Base-by-base conservation (phyloP, 2,797 vertebrate genomes). In the Lepus oiostolus region DNA sequence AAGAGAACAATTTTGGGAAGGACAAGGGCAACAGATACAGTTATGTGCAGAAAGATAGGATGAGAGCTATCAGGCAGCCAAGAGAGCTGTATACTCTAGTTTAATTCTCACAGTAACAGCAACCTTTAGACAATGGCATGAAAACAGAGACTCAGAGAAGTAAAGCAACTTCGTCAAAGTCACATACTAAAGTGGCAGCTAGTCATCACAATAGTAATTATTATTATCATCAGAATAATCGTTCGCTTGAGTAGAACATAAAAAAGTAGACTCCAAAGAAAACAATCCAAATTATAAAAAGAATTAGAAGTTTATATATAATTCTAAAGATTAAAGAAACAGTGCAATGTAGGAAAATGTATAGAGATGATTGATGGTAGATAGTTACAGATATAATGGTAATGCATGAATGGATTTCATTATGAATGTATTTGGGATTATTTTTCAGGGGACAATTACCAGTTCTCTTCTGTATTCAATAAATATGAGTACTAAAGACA, bases 241-340 rank as follows among this genome's bases (percentile, higher is more conserved):
- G 21, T 52, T 58, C 62, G 42, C 60, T 85, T 83, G 38, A 94
- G 2, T 38, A 82, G 54, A 58, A 72, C 26, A 82, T 35, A 42
- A 84, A 91, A 85, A 77, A 77, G 10, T 63, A 5, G 54, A 65
- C n/a, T 71, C 30, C 8, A 47, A 72, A 70, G n/a, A 90, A 82
- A 88, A 79, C 9, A 76, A 77, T 65, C 22, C 58, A 92, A 86
- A 60, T 81, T 63, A n/a, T 70, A 17, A 54, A 80, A 67, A 38
- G 0, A 5, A 76, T 87, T 72, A 74, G 26, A 85, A 95, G 68
- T 84, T 26, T 63, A 90, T 42, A 72, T 35, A 19, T 24, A 38
- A 88, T 81, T 70, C 74, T 86, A 82, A 87, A 90, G 16, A 67
- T 54, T 42, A 95, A 93, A 95, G 50, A 68, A 84, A 24, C 13